Percentiles rank a stretch among this genome's conserved stretches.
Evolutionary conservation across 1,140 invertebrate genomes (phyloP).

Genomic region (Nomia melanderi): DNA sequence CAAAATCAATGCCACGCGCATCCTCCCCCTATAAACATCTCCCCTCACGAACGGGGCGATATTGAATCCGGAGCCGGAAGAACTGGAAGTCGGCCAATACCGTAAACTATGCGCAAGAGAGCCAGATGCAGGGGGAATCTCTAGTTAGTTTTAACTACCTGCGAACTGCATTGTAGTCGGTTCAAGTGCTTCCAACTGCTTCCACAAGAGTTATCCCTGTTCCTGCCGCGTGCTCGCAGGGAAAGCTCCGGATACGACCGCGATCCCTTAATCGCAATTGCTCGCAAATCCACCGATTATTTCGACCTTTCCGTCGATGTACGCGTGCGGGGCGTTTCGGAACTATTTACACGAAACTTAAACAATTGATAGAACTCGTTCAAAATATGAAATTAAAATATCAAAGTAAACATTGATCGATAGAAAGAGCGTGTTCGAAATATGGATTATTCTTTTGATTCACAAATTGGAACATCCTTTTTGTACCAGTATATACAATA

Average conservation of each 20-base stretch:
- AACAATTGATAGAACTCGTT: no score
- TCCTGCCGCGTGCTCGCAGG: not conserved
- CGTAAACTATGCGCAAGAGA: slow-evolving; percentile 31
- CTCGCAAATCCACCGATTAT: slow-evolving; percentile 28
- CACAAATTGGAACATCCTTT: no score
- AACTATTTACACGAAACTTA: not conserved
- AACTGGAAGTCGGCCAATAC: slow-evolving; percentile 46
- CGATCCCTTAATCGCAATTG: slow-evolving; percentile 29
- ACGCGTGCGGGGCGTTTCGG: not conserved
- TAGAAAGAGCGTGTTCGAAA: no score
- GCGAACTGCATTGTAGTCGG: slow-evolving; percentile 36
- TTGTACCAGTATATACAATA: no score
- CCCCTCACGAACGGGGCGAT: not conserved
- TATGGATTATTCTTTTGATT: no score
- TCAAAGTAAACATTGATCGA: no score
- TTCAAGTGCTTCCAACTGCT: slow-evolving; percentile 29
- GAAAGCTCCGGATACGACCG: not conserved
- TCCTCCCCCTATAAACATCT: not conserved
- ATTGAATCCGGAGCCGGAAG: slow-evolving; percentile 41
- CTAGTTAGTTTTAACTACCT: slow-evolving; percentile 44
- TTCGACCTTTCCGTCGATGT: not conserved
- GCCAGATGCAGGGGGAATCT: slow-evolving; percentile 10
- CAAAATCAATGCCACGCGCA: slow-evolving; percentile 1
- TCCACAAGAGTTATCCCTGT: slow-evolving; percentile 6
- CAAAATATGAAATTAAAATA: no score